A percentile compares a stretch with the other conserved stretches of the same genome.
Evolutionary conservation across 2,113 vertebrate species (phyloP).

Genomic region (Guaruba guarouba): DNA sequence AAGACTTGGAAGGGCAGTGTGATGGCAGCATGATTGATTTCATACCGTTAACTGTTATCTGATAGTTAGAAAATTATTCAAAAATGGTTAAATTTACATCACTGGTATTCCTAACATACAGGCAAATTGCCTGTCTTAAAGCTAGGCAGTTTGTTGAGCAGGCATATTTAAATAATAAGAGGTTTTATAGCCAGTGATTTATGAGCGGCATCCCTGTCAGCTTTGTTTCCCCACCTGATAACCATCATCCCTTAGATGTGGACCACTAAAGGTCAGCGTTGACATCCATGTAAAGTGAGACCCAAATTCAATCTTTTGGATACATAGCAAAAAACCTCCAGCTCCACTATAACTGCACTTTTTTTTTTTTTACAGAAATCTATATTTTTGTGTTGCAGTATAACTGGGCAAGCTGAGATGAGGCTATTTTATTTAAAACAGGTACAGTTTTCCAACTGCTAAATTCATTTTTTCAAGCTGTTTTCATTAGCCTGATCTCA

Average conservation of each 20-base stretch:
- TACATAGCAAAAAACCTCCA: neutral
- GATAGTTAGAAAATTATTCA: neutral
- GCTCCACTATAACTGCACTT: neutral
- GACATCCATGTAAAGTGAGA: neutral
- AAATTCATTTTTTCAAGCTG: neutral
- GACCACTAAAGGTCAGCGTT: neutral
- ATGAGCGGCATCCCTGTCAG: neutral
- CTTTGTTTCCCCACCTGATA: neutral
- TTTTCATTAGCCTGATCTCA: neutral
- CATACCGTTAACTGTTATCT: neutral
- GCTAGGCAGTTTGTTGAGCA: neutral
- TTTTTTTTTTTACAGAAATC: neutral
- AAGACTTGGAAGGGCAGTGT: neutral
- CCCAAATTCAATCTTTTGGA: neutral
- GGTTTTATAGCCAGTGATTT: neutral
- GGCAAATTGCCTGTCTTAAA: neutral
- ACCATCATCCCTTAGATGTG: neutral
- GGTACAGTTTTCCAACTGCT: neutral
- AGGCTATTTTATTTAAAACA: neutral
- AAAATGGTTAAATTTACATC: neutral
- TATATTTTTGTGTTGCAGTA: neutral
- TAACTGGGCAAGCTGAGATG: neutral
- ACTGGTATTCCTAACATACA: neutral
- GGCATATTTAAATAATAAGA: neutral
- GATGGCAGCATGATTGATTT: neutral